Evolutionary conservation across 1,140 invertebrate genomes (phyloP), one percentile per base, ranked within the genome.

Genomic region (Pollicipes pollicipes): DNA sequence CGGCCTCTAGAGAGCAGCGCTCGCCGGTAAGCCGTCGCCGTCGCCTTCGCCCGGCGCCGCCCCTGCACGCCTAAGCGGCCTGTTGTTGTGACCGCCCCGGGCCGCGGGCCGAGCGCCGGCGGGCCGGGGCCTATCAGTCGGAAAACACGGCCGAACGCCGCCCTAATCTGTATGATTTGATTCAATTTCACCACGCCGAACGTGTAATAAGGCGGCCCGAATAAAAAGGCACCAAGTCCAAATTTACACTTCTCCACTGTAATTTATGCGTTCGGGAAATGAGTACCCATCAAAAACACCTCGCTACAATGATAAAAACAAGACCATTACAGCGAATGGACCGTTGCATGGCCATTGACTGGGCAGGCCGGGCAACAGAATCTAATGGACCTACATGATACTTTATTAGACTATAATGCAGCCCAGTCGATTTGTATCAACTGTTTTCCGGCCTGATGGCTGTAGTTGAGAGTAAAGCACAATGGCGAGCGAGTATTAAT

Each of bases 261-360:
- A 58, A 58, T 58, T 58, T 58, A 58, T 58, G 45, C 45, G 24
- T 21, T 58, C 45, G 13, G 45, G 45, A 58, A 58, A 58, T 58
- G 45, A 58, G 45, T 58, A 58, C 45, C 45, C 45, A 58, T 58
- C 45, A 58, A 58, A 58, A 58, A 58, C 45, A 58, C 45, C 45
- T 58, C 45, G 45, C 45, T 58, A 58, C 45, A 58, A 58, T 58
- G 45, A 58, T 58, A 58, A 58, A 58, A 58, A 58, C 45, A 58
- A 58, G 45, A 58, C 45, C 45, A 58, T 58, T 58, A 58, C 45
- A 21, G 13, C 45, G 45, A 58, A 58, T 58, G 45, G 45, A 58
- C 10, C 45, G 45, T 58, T 58, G 45, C 45, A 58, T n/a, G 45
- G 45, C 45, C 45, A 58, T 58, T 58, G 45, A 24, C 45, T 58